Evolutionary conservation across 2,888 invertebrate species (phyloP), one percentile per base, ranked within the genome.

Genomic region (Lepidonotus clava): DNA sequence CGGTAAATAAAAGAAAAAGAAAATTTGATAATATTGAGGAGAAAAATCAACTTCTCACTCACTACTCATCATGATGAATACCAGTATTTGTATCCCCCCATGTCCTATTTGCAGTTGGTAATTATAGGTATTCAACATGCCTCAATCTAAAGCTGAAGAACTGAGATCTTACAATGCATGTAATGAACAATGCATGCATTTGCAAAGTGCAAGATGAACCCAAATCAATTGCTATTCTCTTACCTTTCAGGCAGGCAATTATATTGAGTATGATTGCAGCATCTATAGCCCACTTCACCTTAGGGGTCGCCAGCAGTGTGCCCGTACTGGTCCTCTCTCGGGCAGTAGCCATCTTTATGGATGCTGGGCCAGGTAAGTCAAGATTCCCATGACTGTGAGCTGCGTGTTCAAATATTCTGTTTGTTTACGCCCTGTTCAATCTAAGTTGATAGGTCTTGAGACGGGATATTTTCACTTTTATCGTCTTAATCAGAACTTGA

Each of bases 261-360:
- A 61, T 84, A 40, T 11, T 84, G 67, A 40, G 84, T 40, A 84
- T 84, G 67, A 5, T 67, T 6, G 32, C 51, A 0, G 66, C 84
- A 5, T 67, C 84, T 18, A 8, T 36, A 40, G 66, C 84, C 24
- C 84, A 67, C 66, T 51, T 84, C 24, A 40, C 41, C 38, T 38
- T 84, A 40, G 66, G 66, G 1, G 24, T 66, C 0, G 84, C 84
- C 32, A 24, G 41, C 38, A 84, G 84, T 41, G 66, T 67, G 11
- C 36, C 84, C 41, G 0, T 84, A 0, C 41, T 84, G 8, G 24
- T 84, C 11, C 14, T 66, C 1, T 84, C 84, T n/a, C 53, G 56
- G 32, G 36, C 21, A 24, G 0, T 40, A 4, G 21, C 61, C 38
- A 28, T 67, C 28, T 5, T 61, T 8, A 84, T 84, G 84, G 67